Evolutionary conservation across 2,888 invertebrate species (phyloP).

Genomic region (Ormyrus nitidulus): DNA sequence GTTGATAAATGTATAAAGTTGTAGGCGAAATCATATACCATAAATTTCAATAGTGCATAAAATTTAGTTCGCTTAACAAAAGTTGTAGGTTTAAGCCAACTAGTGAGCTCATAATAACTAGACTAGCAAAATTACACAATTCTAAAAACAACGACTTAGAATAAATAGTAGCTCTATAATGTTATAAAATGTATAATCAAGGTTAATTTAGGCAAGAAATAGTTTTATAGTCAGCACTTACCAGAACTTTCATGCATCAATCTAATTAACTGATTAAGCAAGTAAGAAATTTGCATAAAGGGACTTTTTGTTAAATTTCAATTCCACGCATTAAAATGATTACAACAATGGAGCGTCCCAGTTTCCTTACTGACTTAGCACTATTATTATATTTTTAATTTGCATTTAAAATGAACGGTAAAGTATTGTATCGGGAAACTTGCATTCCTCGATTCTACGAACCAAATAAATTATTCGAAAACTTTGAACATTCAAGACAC

Average conservation of each 20-base stretch:
- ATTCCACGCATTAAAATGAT: too few relatives aligned
- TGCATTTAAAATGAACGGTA: too few relatives aligned
- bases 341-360: too few relatives aligned
- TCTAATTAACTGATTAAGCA: slow-evolving; percentile 29
- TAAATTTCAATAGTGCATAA: slow-evolving; percentile 19
- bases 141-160: slow-evolving; percentile 34
- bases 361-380: too few relatives aligned
- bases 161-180: background rate
- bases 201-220: background rate
- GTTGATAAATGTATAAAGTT: slow-evolving; percentile 28
- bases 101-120: slow-evolving; percentile 12
- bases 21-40: background rate
- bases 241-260: slow-evolving; percentile 41
- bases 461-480: background rate
- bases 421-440: too few relatives aligned
- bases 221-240: slow-evolving; percentile 15
- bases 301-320: too few relatives aligned
- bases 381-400: too few relatives aligned
- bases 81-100: slow-evolving; percentile 19
- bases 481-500: background rate
- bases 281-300: background rate
- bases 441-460: background rate
- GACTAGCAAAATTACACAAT: slow-evolving; percentile 23
- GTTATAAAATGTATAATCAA: too few relatives aligned
- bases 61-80: slow-evolving; percentile 24